Percentiles rank a stretch among this genome's conserved stretches.
phyloP scores from a whole-genome alignment of 2,888 invertebrate species.

The Amitus sp. region DNA sequence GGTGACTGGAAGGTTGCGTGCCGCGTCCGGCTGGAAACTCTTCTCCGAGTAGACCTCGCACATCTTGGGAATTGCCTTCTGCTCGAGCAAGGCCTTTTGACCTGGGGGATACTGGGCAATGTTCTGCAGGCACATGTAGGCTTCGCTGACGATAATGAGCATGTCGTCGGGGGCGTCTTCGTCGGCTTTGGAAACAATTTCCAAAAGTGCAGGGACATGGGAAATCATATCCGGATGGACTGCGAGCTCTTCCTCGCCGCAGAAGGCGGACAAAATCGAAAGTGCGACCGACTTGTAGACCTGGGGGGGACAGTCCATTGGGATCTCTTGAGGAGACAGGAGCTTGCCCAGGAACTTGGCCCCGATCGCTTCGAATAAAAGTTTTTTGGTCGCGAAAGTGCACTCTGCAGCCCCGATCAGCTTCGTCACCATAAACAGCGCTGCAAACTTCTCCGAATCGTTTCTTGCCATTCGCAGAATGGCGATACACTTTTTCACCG shows the following conservation, averaged over 20 bases:
- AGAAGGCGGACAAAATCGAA: conserved; percentile 87
- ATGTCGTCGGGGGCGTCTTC: conserved; percentile 88
- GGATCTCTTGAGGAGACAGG: conserved; percentile 78
- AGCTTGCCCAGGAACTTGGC: conserved; percentile 86
- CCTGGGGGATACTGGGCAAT: conserved; percentile 84
- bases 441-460: conserved; percentile 93
- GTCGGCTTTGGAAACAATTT: conserved; percentile 85
- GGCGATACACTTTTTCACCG: conserved; percentile 85
- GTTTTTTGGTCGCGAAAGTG: conserved; percentile 76
- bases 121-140: conserved; percentile 83
- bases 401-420: conserved; percentile 86
- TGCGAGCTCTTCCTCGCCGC: conserved; percentile 81
- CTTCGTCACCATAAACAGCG: conserved; percentile 91
- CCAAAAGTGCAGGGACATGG: conserved; percentile 83
- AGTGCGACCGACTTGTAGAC: conserved; percentile 93
- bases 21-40: conserved; percentile 90
- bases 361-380: conserved; percentile 90
- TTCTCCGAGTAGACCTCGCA: conserved; percentile 88
- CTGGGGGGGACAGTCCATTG: conserved; percentile 88
- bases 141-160: conserved; percentile 86
- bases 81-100: conserved; percentile 80
- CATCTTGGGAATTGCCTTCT: conserved; percentile 83
- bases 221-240: conserved; percentile 85
- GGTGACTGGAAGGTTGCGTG: conserved; percentile 81
- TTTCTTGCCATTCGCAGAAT: conserved; percentile 82